Percentiles rank a stretch among this genome's conserved stretches.
Evolutionary conservation across 2,113 vertebrate species (phyloP).

Genomic region (Taurulus bubalis): DNA sequence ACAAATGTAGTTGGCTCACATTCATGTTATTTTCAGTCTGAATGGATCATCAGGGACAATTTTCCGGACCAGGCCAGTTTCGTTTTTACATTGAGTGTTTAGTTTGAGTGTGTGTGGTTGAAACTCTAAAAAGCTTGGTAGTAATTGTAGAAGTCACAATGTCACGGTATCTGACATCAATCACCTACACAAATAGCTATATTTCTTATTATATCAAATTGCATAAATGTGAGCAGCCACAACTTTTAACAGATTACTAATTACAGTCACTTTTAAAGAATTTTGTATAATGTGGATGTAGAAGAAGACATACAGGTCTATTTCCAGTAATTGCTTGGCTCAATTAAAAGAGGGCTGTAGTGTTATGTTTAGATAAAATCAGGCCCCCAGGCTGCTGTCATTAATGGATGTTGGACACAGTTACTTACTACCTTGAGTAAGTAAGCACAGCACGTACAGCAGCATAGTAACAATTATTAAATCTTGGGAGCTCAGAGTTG

Average conservation of each 20-base stretch:
- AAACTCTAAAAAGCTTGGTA: neutral
- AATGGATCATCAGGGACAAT: conserved; percentile 25
- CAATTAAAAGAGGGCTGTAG: neutral
- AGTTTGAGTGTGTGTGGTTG: neutral
- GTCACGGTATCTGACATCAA: neutral
- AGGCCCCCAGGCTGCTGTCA: conserved; percentile 7
- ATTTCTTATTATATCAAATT: neutral
- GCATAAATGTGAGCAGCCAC: neutral
- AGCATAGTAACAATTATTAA: conserved; percentile 48
- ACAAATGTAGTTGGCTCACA: conserved; percentile 10
- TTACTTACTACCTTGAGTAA: neutral
- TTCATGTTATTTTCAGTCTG: conserved; percentile 31
- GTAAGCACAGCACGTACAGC: conserved; percentile 22
- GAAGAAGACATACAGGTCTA: neutral
- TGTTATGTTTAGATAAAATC: conserved; percentile 26
- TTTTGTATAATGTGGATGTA: neutral
- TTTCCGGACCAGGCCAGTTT: conserved; percentile 3
- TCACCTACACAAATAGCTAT: neutral
- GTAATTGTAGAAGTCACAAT: neutral
- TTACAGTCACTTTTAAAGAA: neutral
- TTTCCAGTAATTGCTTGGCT: conserved; percentile 11
- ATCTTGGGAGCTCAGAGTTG: conserved; percentile 41
- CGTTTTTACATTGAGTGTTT: conserved; percentile 3
- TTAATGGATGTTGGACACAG: conserved; percentile 10
- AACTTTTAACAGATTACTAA: neutral